A percentile compares a stretch with the other conserved stretches of the same genome.
Conservation (phyloP, 2,888 invertebrate species). For the Dryocosmus kuriphilus region DNA sequence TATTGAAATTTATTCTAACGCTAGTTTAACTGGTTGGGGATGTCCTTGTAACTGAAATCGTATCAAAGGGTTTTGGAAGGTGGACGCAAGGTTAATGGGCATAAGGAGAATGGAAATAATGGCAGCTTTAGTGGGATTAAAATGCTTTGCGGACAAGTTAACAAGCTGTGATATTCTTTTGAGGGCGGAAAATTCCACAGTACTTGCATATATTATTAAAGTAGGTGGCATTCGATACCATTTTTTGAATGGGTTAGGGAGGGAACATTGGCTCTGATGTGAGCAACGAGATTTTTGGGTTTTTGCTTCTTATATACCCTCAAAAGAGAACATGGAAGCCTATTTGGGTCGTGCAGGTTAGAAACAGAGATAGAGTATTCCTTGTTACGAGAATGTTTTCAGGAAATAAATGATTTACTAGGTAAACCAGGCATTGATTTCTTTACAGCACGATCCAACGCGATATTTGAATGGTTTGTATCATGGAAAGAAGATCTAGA, state of each 20-base stretch:
- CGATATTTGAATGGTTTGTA: slow-evolving; percentile 47
- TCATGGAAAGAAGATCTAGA: slow-evolving; percentile 59
- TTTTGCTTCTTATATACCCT: slow-evolving; percentile 38
- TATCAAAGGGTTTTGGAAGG: slow-evolving; percentile 44
- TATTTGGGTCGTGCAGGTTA: slow-evolving; percentile 40
- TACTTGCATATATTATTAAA: slow-evolving; percentile 43
- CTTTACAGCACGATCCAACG: slow-evolving; percentile 52
- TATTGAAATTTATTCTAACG: not conserved
- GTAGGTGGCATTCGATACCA: slow-evolving; percentile 31
- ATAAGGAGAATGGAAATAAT: slow-evolving; percentile 46
- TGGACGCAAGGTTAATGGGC: not conserved
- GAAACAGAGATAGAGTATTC: slow-evolving; percentile 45
- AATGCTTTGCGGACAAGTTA: slow-evolving; percentile 42
- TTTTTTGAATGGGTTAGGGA: slow-evolving; percentile 7
- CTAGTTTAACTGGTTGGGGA: slow-evolving; percentile 44
- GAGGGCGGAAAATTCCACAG: slow-evolving; percentile 43
- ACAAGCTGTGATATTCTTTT: slow-evolving; percentile 41
- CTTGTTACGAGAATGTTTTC: slow-evolving; percentile 27
- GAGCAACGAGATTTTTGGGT: slow-evolving; percentile 41
- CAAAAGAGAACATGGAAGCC: slow-evolving; percentile 43
- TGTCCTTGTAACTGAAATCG: slow-evolving; percentile 7
- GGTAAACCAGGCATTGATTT: slow-evolving; percentile 56
- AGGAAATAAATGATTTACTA: slow-evolving; percentile 26
- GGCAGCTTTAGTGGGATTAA: slow-evolving; percentile 47
- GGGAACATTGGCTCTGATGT: slow-evolving; percentile 43